A percentile compares a stretch with the other conserved stretches of the same genome.
These are phyloP conservation scores for Drosophila sproati DNA, from an alignment of 1,140 invertebrate species.

Conservation along the genomic window DNA sequence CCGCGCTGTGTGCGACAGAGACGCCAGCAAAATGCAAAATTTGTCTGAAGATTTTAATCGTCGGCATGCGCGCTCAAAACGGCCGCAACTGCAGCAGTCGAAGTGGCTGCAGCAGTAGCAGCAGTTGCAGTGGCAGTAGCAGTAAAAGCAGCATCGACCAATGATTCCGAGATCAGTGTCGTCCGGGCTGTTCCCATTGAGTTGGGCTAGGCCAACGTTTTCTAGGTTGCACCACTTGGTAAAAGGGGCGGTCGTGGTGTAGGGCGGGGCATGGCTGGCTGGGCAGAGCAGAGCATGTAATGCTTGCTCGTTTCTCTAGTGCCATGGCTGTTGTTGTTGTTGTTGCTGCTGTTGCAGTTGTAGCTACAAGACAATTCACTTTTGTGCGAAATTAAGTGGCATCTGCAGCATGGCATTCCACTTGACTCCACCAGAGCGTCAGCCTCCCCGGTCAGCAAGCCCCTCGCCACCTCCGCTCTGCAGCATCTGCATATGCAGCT, in stretches of 20 bases:
- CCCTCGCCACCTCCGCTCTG: neutral
- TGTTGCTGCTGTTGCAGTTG: conserved; percentile 58
- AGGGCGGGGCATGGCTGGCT: conserved; percentile 38
- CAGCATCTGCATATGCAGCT: conserved; percentile 42
- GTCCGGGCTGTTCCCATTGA: conserved; percentile 69
- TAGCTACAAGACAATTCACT: conserved; percentile 84
- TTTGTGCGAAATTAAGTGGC: conserved; percentile 84
- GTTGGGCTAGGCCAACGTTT: conserved; percentile 60
- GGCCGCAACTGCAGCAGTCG: conserved; percentile 53
- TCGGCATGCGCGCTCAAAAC: conserved; percentile 77
- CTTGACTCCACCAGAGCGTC: conserved; percentile 70
- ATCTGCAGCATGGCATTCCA: conserved; percentile 83
- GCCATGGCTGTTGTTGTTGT: conserved; percentile 58
- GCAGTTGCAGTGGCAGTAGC: conserved; percentile 16
- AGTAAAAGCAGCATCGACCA: conserved; percentile 21
- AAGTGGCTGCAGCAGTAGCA: conserved; percentile 14
- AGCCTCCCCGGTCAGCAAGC: conserved; percentile 24
- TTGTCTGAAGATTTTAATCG: conserved; percentile 83
- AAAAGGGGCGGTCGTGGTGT: conserved; percentile 17
- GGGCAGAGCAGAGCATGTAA: conserved; percentile 71
- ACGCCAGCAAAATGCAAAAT: conserved; percentile 82
- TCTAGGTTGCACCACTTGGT: conserved; percentile 57
- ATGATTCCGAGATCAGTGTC: conserved; percentile 56
- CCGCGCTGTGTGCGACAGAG: conserved; percentile 60
- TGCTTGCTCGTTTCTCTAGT: conserved; percentile 77